These are phyloP conservation scores for Sinhomidia bicolor DNA, from an alignment of 2,888 invertebrate species.

Conservation along the genomic window DNA sequence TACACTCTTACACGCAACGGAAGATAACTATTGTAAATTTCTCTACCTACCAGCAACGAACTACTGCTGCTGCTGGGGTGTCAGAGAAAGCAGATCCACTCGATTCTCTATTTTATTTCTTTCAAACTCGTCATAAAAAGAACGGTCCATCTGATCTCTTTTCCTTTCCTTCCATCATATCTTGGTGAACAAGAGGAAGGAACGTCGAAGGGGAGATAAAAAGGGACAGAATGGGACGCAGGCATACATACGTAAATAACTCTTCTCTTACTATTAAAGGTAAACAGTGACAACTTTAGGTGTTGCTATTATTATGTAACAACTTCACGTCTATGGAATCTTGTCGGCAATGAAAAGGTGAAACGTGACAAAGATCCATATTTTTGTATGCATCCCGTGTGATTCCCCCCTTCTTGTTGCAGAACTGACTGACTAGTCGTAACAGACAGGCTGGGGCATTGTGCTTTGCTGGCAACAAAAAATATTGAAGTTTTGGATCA, in stretches of 20 bases:
- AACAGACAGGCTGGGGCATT: too few relatives aligned
- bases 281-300: too few relatives aligned
- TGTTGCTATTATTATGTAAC: constrained; percentile 15
- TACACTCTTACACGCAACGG: too few relatives aligned
- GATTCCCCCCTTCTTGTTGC: too few relatives aligned
- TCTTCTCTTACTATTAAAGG: too few relatives aligned
- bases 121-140: background rate
- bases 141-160: background rate
- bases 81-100: background rate
- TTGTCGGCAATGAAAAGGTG: too few relatives aligned
- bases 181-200: too few relatives aligned
- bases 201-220: background rate
- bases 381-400: too few relatives aligned
- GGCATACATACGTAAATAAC: background rate
- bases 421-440: too few relatives aligned
- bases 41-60: background rate
- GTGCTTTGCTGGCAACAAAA: too few relatives aligned
- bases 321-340: constrained; percentile 7
- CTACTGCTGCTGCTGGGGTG: background rate
- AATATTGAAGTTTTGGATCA: too few relatives aligned
- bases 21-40: background rate
- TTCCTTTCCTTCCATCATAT: background rate
- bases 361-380: too few relatives aligned
- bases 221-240: background rate
- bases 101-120: background rate